Evolutionary conservation across 2,888 invertebrate species (phyloP), one percentile per base, ranked within the genome.

Genomic region (Smittia sp.): DNA sequence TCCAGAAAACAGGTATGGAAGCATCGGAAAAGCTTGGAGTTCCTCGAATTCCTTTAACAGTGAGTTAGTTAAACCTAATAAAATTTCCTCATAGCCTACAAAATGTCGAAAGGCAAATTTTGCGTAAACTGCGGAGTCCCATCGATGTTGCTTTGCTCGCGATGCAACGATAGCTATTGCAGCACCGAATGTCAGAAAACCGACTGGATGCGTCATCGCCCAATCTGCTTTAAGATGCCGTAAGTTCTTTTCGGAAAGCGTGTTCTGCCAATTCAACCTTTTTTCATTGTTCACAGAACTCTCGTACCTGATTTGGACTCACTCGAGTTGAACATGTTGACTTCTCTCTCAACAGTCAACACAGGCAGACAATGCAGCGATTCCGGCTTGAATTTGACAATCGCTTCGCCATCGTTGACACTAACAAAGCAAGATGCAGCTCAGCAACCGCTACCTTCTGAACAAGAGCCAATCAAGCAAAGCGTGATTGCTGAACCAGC

Each of bases 181-280:
- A 52, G 52, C 1, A 20, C 27, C 4, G 11, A 73, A 18, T 73
- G 73, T 13, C 73, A 73, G 22, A 52, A 18, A 1, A 7, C 63
- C 6, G 65, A 73, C 65, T 73, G 65, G 65, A 20, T 15, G 1
- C 46, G n/a, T 63, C 73, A 73, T 73, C 41, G 65, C 7, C 20
- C 6, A 13, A 25, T 52, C 9, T 73, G 73, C 22, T 46, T 66
- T 27, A 2, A 32, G 20, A 15, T 73, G 52, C 73, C 73, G 73
- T 73, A 41, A 73, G 63, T 63, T n/a, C 11, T n/a, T 13, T 32
- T 32, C 9, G 4, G 9, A 9, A 32, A 3, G 3, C 9, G 2
- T 46, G 2, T n/a, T 46, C n/a, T n/a, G 2, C 2, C n/a, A 11
- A 2, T 11, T 2, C 2, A 2, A 46, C n/a, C n/a, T 2, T 46